Conservation (phyloP, 2,888 invertebrate genomes). For the Aplocera efformata region DNA sequence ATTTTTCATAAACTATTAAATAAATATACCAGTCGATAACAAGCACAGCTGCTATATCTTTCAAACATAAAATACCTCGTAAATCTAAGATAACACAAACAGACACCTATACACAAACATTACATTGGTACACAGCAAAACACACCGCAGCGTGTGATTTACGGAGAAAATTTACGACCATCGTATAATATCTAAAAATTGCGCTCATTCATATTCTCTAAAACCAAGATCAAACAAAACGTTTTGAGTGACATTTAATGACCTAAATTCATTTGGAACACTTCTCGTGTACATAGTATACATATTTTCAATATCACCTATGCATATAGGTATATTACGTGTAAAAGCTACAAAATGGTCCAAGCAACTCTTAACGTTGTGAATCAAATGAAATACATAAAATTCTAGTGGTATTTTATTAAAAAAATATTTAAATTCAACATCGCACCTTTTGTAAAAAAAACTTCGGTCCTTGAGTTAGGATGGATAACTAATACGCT, state of each 20-base stretch:
- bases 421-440: too few species aligned
- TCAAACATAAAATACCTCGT: conserved; percentile 33
- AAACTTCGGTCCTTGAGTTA: too few species aligned
- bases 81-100: conserved; percentile 31
- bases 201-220: conserved; percentile 28
- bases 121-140: conserved; percentile 26
- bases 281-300: too few species aligned
- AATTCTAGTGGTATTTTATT: too few species aligned
- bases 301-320: too few species aligned
- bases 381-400: too few species aligned
- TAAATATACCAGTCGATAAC: conserved; percentile 8
- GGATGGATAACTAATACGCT: too few species aligned
- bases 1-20: background rate
- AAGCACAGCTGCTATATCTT: conserved; percentile 21
- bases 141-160: conserved; percentile 26
- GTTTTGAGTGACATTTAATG: conserved; percentile 8
- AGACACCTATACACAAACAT: conserved; percentile 29
- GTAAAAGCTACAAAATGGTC: too few species aligned
- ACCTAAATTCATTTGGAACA: conserved; percentile 1
- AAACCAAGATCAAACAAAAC: conserved; percentile 33
- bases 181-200: conserved; percentile 23
- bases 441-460: too few species aligned
- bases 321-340: too few species aligned
- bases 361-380: too few species aligned
- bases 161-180: conserved; percentile 32